These are phyloP conservation scores for Semicossyphus pulcher DNA, from an alignment of 2,113 vertebrate species.

Conservation along the genomic window DNA sequence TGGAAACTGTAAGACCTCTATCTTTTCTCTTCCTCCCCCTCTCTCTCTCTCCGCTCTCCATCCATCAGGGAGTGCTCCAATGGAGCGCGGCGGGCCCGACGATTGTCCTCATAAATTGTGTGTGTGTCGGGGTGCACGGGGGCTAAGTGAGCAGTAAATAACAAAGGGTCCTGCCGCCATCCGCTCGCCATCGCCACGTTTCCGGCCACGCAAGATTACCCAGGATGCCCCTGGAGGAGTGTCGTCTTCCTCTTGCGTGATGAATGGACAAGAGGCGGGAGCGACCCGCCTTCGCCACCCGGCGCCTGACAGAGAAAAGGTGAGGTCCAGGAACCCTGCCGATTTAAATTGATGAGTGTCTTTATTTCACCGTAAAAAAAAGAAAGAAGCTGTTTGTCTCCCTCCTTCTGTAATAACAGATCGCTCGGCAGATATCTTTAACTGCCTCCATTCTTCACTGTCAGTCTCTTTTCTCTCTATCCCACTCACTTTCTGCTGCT, in stretches of 20 bases:
- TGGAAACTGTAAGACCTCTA: slow-evolving; percentile 68
- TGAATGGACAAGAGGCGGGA: slow-evolving; percentile 70
- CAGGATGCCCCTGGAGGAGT: slow-evolving; percentile 77
- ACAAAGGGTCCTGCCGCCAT: slow-evolving; percentile 79
- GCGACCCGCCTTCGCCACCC: slow-evolving; percentile 51
- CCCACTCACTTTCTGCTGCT: slow-evolving; percentile 66
- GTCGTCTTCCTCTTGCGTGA: slow-evolving; percentile 74
- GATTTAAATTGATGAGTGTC: slow-evolving; percentile 87
- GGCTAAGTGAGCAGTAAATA: slow-evolving; percentile 89
- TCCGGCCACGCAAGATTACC: slow-evolving; percentile 84
- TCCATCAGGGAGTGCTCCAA: slow-evolving; percentile 83
- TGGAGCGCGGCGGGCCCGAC: slow-evolving; percentile 77
- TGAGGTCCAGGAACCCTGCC: slow-evolving; percentile 67
- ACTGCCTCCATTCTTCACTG: slow-evolving; percentile 83
- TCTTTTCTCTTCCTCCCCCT: slow-evolving; percentile 38
- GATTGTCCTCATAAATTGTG: slow-evolving; percentile 90
- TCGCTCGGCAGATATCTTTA: slow-evolving; percentile 80
- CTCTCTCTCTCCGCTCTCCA: slow-evolving; percentile 56
- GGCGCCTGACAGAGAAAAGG: slow-evolving; percentile 64
- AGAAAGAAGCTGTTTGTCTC: slow-evolving; percentile 80
- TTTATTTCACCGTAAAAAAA: slow-evolving; percentile 79
- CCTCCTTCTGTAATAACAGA: slow-evolving; percentile 82
- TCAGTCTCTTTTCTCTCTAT: slow-evolving; percentile 69
- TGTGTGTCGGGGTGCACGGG: slow-evolving; percentile 78
- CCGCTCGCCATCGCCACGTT: slow-evolving; percentile 68